phyloP scores from a whole-genome alignment of 2,113 vertebrate species.

The Nyctibius bracteatus region DNA sequence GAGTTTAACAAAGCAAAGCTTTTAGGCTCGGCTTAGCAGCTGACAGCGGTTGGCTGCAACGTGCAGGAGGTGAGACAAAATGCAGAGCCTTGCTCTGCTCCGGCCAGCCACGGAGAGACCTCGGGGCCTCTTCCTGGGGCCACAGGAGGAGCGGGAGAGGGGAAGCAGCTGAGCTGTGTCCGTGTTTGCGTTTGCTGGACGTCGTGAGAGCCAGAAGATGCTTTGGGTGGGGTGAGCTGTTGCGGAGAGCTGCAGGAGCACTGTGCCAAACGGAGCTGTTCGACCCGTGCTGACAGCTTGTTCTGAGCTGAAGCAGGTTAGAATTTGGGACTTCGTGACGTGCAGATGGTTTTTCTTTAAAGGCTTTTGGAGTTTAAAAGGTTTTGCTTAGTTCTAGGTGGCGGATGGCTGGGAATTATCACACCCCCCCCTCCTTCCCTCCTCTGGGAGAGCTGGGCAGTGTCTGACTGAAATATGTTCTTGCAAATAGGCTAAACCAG shows the following conservation, averaged over 20 bases:
- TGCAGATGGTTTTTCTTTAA: background rate
- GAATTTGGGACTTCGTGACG: rapidly evolving
- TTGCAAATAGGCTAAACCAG: background rate
- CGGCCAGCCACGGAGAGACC: background rate
- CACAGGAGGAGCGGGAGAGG: background rate
- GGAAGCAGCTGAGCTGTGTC: background rate
- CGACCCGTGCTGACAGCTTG: background rate
- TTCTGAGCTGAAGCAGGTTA: background rate
- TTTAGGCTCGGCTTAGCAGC: background rate
- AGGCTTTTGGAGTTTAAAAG: background rate
- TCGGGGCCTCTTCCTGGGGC: background rate
- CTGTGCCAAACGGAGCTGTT: background rate
- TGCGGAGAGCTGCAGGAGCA: background rate
- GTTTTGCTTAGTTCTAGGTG: background rate
- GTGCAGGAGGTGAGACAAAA: background rate
- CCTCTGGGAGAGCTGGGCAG: background rate
- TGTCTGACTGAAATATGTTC: background rate
- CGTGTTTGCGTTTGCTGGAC: background rate
- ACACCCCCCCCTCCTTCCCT: background rate
- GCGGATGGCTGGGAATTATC: background rate
- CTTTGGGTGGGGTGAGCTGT: background rate
- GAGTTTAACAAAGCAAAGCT: background rate
- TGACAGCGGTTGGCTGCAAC: background rate
- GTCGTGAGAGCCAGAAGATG: background rate
- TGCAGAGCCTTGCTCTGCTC: background rate